Evolutionary conservation across 2,888 invertebrate genomes (phyloP).

Genomic region (Vandiemenella viatica): DNA sequence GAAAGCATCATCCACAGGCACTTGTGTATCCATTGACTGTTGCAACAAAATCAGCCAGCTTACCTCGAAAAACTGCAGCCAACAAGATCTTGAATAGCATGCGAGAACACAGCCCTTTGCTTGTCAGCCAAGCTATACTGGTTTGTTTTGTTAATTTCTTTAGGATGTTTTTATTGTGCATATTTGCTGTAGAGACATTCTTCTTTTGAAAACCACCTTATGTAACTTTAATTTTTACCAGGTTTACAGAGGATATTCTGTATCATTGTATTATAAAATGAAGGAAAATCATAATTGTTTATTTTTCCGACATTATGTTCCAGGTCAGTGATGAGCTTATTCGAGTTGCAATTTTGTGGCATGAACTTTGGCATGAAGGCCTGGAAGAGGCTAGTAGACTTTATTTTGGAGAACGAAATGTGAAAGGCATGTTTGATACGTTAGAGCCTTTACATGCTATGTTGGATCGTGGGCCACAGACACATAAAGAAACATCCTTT

Average conservation of each 20-base stretch:
- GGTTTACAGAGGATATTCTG: too few species aligned
- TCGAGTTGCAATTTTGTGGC: constrained; percentile 96
- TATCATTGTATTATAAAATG: too few species aligned
- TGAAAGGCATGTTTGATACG: constrained; percentile 91
- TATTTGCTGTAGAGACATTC: too few species aligned
- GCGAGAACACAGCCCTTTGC: constrained; percentile 80
- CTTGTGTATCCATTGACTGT: constrained; percentile 95
- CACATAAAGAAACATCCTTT: constrained; percentile 92
- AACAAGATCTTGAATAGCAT: constrained; percentile 88
- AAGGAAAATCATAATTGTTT: too few species aligned
- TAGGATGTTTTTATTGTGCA: not conserved
- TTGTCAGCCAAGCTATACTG: constrained; percentile 93
- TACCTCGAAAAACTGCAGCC: constrained; percentile 74
- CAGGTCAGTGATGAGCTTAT: constrained; percentile 80
- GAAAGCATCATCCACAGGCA: constrained; percentile 95
- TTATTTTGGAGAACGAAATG: constrained; percentile 92
- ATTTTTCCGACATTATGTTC: too few species aligned
- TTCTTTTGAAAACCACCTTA: too few species aligned
- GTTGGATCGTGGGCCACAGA: constrained; percentile 88
- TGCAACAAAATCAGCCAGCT: constrained; percentile 84
- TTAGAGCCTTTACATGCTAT: constrained; percentile 88
- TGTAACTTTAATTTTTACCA: too few species aligned
- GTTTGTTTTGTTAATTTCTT: constrained; percentile 35
- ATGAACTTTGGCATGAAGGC: constrained; percentile 98
- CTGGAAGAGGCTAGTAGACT: constrained; percentile 83